Conservation (phyloP, 2,797 vertebrate species). For the Fundulus diaphanus region DNA sequence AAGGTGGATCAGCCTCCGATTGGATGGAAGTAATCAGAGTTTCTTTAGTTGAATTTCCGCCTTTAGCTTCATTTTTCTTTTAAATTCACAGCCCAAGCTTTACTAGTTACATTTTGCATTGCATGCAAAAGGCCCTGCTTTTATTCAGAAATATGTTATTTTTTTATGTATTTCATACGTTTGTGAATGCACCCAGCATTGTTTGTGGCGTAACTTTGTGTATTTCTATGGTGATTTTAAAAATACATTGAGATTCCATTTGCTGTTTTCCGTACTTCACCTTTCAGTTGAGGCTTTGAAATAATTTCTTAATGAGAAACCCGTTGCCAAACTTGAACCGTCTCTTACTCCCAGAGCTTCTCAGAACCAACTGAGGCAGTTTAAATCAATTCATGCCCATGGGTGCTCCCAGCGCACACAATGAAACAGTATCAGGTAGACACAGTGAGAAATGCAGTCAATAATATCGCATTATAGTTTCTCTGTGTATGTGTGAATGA, state of each 20-base stretch:
- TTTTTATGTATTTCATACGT: not conserved
- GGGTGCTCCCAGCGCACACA: constrained; percentile 50
- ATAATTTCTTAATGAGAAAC: constrained; percentile 33
- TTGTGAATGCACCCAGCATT: not conserved
- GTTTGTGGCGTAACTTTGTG: not conserved
- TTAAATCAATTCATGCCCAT: constrained; percentile 61
- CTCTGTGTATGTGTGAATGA: constrained; percentile 51
- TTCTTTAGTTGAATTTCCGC: no score
- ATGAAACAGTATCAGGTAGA: constrained; percentile 65
- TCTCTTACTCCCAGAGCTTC: constrained; percentile 38
- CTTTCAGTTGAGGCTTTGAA: constrained; percentile 9
- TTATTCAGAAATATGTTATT: not conserved
- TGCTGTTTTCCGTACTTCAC: constrained; percentile 11
- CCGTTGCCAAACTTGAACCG: constrained; percentile 41
- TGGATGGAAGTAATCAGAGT: no score
- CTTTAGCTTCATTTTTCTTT: no score
- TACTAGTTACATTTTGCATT: not conserved
- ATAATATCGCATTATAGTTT: constrained; percentile 66
- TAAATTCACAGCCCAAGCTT: not conserved
- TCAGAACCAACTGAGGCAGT: constrained; percentile 51
- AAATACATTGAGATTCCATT: not conserved
- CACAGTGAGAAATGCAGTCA: constrained; percentile 57
- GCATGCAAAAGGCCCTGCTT: not conserved
- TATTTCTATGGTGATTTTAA: not conserved
- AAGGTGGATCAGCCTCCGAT: no score